These are phyloP conservation scores for Ruditapes philippinarum DNA, from an alignment of 1,140 invertebrate genomes.

Conservation along the genomic window DNA sequence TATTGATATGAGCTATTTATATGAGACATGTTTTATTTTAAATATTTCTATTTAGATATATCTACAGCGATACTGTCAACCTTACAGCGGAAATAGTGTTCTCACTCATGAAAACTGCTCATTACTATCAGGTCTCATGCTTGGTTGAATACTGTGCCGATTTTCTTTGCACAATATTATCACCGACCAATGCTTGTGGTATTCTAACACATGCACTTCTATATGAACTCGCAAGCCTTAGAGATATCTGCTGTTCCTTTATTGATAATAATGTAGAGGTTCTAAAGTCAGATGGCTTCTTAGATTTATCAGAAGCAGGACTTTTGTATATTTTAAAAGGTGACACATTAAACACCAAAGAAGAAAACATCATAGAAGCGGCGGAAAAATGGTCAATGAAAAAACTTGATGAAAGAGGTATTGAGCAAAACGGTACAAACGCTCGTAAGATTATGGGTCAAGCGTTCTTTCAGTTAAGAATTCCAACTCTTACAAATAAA, in stretches of 20 bases:
- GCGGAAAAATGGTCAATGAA: too few species aligned
- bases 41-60: too few species aligned
- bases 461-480: too few species aligned
- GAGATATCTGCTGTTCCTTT: background rate
- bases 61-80: background rate
- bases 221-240: background rate
- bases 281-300: background rate
- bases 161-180: background rate
- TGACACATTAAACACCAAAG: too few species aligned
- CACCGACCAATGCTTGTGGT: background rate
- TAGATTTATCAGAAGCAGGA: background rate
- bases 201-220: background rate
- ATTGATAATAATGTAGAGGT: constrained; percentile 2
- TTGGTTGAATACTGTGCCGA: background rate
- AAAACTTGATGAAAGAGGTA: too few species aligned
- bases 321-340: background rate
- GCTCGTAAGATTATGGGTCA: too few species aligned
- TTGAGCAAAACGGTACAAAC: too few species aligned
- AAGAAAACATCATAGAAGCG: too few species aligned
- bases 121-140: background rate
- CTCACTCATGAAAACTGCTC: background rate
- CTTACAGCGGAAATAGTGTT: background rate
- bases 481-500: too few species aligned
- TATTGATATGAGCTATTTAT: too few species aligned
- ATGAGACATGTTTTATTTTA: too few species aligned